These are phyloP conservation scores for Linyphia triangularis DNA, from an alignment of 2,888 invertebrate species.

Conservation along the genomic window DNA sequence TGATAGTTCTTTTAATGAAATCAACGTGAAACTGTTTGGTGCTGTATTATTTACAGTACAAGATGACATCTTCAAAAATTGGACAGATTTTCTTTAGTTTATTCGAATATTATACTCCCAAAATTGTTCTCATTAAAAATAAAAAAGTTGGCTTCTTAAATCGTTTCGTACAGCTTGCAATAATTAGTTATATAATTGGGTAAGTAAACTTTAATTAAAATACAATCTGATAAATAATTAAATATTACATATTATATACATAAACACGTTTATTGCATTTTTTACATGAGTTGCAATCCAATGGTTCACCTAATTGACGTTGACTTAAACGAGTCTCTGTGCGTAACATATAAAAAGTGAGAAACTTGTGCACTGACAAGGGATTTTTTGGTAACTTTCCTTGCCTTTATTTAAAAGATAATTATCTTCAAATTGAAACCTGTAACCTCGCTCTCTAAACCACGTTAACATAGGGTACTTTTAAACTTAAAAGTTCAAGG, in stretches of 20 bases:
- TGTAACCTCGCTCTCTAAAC: too few species aligned
- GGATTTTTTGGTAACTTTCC: too few species aligned
- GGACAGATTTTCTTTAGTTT: constrained; percentile 42
- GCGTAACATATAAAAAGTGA: too few species aligned
- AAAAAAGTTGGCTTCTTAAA: constrained; percentile 81
- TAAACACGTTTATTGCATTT: background rate
- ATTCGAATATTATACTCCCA: constrained; percentile 76
- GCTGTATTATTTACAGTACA: background rate
- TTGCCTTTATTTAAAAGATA: too few species aligned
- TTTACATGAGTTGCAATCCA: background rate
- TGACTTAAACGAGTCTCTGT: background rate
- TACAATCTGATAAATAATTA: background rate
- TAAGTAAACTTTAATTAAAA: constrained; percentile 77
- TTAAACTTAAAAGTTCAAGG: too few species aligned
- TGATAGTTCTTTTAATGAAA: background rate
- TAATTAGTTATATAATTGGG: constrained; percentile 81
- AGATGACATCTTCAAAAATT: constrained; percentile 40
- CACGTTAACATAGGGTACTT: too few species aligned
- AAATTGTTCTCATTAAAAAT: constrained; percentile 81
- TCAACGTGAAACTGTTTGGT: background rate
- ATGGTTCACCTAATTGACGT: background rate
- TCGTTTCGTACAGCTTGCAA: constrained; percentile 80
- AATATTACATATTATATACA: background rate
- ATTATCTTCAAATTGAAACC: too few species aligned
- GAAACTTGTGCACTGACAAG: too few species aligned